These are phyloP conservation scores for Tachysurus fulvidraco DNA, from an alignment of 2,113 vertebrate species.

Conservation along the genomic window DNA sequence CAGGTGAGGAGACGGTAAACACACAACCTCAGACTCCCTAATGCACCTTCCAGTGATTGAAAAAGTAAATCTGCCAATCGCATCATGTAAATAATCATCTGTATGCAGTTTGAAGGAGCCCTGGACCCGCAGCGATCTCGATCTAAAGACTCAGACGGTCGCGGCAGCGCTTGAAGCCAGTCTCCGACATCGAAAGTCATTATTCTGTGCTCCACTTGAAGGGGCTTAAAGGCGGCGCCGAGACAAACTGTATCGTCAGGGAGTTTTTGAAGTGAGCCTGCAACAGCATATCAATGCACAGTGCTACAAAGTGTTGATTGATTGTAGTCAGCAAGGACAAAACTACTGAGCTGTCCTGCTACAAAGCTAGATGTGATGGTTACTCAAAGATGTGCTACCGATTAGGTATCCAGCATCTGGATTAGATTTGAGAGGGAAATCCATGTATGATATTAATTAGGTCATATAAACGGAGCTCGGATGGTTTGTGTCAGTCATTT, in stretches of 20 bases:
- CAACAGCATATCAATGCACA: not conserved
- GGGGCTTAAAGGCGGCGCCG: not conserved
- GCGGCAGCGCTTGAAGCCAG: not conserved
- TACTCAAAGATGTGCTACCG: too few species aligned
- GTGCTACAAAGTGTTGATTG: not conserved
- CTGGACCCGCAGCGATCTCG: not conserved
- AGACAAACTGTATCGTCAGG: not conserved
- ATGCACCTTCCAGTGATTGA: not conserved
- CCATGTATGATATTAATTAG: not conserved
- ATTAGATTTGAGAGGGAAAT: not conserved
- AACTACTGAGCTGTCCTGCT: not conserved
- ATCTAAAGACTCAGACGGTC: not conserved
- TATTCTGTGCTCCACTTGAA: constrained; percentile 5
- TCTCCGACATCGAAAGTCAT: not conserved
- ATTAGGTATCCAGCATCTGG: not conserved
- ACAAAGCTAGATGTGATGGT: not conserved
- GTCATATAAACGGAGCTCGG: not conserved
- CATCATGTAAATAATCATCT: constrained; percentile 20
- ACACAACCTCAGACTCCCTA: not conserved
- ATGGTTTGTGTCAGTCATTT: not conserved
- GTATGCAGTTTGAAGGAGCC: constrained; percentile 23
- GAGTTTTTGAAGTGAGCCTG: not conserved
- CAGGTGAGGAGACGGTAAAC: not conserved
- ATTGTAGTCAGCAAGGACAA: not conserved
- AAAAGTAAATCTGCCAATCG: not conserved